Conservation (phyloP, 2,113 vertebrate genomes). For the Pelusios castaneus region DNA sequence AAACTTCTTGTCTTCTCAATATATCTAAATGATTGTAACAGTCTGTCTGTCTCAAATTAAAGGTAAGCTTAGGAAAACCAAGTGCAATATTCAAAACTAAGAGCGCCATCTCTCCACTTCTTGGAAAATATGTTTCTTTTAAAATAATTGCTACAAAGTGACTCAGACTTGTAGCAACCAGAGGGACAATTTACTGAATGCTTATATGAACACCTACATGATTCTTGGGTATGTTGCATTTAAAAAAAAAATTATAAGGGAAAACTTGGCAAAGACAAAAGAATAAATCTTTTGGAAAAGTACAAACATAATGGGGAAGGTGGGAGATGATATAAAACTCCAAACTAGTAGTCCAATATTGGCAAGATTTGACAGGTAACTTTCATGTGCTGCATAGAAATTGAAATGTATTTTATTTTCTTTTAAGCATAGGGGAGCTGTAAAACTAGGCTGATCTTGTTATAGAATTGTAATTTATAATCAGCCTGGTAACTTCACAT, state of each 20-base stretch:
- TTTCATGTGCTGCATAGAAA: conserved; percentile 5
- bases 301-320: neutral
- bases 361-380: conserved; percentile 3
- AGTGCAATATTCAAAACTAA: neutral
- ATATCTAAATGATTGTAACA: neutral
- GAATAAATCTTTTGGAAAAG: conserved; percentile 7
- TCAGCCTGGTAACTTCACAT: neutral
- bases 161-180: neutral
- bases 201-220: neutral
- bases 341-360: neutral
- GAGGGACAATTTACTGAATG: conserved; percentile 23
- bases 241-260: neutral
- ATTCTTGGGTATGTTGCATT: neutral
- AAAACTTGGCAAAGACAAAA: neutral
- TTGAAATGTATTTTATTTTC: conserved; percentile 47
- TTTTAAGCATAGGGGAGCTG: conserved; percentile 29
- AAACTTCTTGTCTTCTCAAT: neutral
- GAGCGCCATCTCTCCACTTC: neutral
- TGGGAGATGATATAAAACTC: conserved; percentile 25
- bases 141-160: conserved; percentile 18
- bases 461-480: conserved; percentile 50
- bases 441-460: conserved; percentile 13
- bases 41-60: neutral
- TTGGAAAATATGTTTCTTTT: neutral
- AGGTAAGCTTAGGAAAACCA: neutral